phyloP scores from a whole-genome alignment of 2,797 vertebrate species.

The Poeciliopsis infans region DNA sequence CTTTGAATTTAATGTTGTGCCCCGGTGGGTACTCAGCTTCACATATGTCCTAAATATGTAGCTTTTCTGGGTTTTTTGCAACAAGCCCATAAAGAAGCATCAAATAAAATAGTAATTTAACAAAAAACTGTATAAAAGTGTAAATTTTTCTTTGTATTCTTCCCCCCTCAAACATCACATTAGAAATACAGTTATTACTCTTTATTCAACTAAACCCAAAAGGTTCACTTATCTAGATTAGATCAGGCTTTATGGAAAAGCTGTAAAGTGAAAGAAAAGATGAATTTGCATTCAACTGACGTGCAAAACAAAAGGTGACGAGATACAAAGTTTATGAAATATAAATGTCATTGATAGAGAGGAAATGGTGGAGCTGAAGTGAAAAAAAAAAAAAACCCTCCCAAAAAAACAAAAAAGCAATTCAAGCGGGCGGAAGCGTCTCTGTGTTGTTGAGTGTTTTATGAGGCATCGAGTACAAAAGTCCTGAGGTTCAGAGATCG shows the following conservation, averaged over 20 bases:
- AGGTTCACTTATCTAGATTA: not conserved
- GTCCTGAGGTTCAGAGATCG: slow-evolving; percentile 33
- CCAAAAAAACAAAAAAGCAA: not conserved
- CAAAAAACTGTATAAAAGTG: not conserved
- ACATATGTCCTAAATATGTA: too few species aligned
- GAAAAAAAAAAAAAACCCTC: not conserved
- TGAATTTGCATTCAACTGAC: not conserved
- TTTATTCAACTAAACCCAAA: not conserved
- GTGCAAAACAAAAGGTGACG: not conserved
- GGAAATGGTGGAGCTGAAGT: not conserved
- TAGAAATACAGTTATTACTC: not conserved
- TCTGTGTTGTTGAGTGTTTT: slow-evolving; percentile 13
- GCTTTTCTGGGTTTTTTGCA: too few species aligned
- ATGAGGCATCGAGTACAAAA: slow-evolving; percentile 20
- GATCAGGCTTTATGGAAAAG: not conserved
- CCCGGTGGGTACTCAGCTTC: too few species aligned
- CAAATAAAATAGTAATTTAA: not conserved
- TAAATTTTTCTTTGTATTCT: too few species aligned
- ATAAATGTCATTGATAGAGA: not conserved
- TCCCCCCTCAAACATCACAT: accelerated
- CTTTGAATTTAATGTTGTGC: too few species aligned
- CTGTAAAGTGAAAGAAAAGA: not conserved
- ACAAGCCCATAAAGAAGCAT: too few species aligned
- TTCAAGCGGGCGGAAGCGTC: not conserved
- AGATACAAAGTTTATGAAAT: not conserved